These are phyloP conservation scores for Sinocyclocheilus grahami DNA, from an alignment of 2,113 vertebrate species.

Conservation along the genomic window DNA sequence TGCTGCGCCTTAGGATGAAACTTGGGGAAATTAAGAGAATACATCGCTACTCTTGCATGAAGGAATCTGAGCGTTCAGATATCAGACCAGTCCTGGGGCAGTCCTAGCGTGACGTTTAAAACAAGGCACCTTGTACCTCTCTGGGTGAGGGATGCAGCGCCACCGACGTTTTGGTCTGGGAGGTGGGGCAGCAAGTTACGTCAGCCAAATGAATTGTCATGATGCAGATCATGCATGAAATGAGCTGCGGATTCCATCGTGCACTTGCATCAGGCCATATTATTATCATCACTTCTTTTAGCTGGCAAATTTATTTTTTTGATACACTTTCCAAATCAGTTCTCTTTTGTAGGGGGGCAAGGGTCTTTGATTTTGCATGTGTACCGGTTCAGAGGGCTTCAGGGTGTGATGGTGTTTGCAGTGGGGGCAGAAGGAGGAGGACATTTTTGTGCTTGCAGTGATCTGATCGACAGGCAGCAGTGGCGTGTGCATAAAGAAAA, in stretches of 20 bases:
- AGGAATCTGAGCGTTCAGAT: constrained; percentile 44
- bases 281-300: constrained; percentile 56
- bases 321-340: constrained; percentile 50
- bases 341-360: constrained; percentile 33
- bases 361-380: constrained; percentile 14
- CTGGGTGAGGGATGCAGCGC: constrained; percentile 40
- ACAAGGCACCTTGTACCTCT: constrained; percentile 32
- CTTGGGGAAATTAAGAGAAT: constrained; percentile 19
- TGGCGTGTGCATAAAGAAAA: constrained; percentile 69
- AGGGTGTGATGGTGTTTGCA: constrained; percentile 40
- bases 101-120: constrained; percentile 9
- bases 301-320: constrained; percentile 54
- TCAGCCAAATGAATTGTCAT: constrained; percentile 73
- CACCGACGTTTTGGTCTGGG: constrained; percentile 37
- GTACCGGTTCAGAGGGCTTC: constrained; percentile 11
- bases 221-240: constrained; percentile 73
- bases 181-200: constrained; percentile 62
- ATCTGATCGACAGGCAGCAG: constrained; percentile 71
- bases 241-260: constrained; percentile 67
- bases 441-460: constrained; percentile 69
- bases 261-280: constrained; percentile 63
- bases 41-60: constrained; percentile 43
- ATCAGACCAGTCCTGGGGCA: constrained; percentile 12
- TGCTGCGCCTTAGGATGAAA: constrained; percentile 24
- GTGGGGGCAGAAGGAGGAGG: constrained; percentile 54